Conservation (phyloP, 1,140 invertebrate species). For the Papilio helenus region DNA sequence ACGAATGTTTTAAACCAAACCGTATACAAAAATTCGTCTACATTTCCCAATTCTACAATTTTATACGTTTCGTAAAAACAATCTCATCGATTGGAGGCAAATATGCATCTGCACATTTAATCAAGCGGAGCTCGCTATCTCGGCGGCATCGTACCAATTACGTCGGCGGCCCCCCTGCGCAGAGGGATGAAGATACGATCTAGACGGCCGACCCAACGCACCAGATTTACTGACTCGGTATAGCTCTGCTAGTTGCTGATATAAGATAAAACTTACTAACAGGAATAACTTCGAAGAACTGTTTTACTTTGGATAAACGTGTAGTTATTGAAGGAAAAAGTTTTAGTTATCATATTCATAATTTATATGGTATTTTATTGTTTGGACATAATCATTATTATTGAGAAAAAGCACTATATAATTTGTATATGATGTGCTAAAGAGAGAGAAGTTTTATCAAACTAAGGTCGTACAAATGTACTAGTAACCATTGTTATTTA, state of each 20-base stretch:
- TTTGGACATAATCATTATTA: too few species aligned
- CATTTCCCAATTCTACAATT: background rate
- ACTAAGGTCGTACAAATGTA: too few species aligned
- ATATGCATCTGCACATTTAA: conserved; percentile 47
- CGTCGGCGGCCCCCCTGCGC: conserved; percentile 39
- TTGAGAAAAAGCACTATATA: too few species aligned
- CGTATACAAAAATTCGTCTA: background rate
- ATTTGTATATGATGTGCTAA: too few species aligned
- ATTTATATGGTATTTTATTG: too few species aligned
- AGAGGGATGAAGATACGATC: conserved; percentile 56
- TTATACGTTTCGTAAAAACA: conserved; percentile 9
- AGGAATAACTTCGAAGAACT: conserved; percentile 6
- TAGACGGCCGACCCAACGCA: conserved; percentile 12
- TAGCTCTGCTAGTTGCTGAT: conserved; percentile 27
- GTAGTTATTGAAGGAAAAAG: background rate
- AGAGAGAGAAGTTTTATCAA: too few species aligned
- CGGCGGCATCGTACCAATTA: conserved; percentile 62
- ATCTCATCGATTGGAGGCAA: conserved; percentile 12
- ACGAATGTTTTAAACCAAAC: too few species aligned
- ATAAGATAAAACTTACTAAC: conserved; percentile 19
- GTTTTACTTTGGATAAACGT: background rate
- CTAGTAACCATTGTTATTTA: too few species aligned
- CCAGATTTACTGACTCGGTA: conserved; percentile 37
- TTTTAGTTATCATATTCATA: background rate
- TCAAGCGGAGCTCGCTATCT: conserved; percentile 58